Base-by-base conservation (phyloP, 2,797 vertebrate genomes). In the Sebastes glaucus region DNA sequence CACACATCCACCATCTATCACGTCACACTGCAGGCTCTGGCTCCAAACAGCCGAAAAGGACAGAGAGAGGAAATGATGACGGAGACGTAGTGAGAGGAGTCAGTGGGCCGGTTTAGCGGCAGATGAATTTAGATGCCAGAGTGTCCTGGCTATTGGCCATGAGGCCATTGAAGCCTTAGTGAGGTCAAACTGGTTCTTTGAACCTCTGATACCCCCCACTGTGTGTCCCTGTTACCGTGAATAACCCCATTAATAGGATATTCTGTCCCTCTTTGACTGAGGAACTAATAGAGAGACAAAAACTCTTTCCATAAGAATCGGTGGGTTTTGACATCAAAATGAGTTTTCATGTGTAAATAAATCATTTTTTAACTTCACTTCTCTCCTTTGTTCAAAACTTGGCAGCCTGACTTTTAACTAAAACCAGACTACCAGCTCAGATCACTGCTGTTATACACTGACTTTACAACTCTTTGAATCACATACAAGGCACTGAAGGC, bases 161-260 rank as follows among this genome's bases (percentile, higher is more conserved):
- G 22, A 22, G 16, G 20, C 33, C 33, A 66, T 3, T 30, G 28
- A 77, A 81, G 82, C 23, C 33, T 72, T 11, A 69, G 22, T n/a
- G n/a, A 52, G 77, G 55, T 81, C 68, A 66, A 67, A 59, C 60
- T 4, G 52, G 16, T 82, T 64, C 81, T 85, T 78, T 80, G 33
- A 84, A 55, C 57, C 35, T 62, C 28, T 20, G 46, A 73, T 61
- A 23, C 28, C 59, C 63, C 64, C 67, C 14, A 22, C 18, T 52
- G 38, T 61, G 69, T 32, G 52, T 23, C 62, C 25, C 9, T 13
- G 53, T 65, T 73, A 70, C 46, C 3, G 2, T 56, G 75, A 81
- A 88, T 65, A 80, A 85, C 56, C 64, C 74, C 28, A 59, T 77
- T 81, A 75, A 76, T 4, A 66, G 56, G 32, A 71, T 77, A 62